Evolutionary conservation across 2,113 vertebrate species (phyloP), one percentile per base, ranked within the genome.

Genomic region (Lasiurus borealis): DNA sequence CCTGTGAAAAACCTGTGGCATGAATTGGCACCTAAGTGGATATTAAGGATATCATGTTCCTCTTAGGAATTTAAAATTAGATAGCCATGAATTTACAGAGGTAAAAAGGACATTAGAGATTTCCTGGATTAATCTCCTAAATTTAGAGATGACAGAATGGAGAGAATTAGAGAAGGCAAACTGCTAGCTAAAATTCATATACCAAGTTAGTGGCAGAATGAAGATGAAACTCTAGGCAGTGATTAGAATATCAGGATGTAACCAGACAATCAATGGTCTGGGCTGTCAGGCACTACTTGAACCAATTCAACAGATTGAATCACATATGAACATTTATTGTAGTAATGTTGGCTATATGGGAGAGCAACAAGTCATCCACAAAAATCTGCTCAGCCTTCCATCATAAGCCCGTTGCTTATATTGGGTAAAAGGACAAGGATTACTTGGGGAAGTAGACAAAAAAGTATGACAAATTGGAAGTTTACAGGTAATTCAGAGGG

Each of bases 11-110:
- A 64, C 36, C 7, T 36, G 7, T 71, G 13, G 2, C 36, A 91
- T 72, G 71, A 88, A 77, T 66, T 86, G 59, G 23, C 66, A 73
- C 11, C 6, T 52, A 80, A 83, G 29, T 90, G 59, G n/a, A 91
- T 93, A 92, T 94, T 72, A 92, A 87, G 59, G 62, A 62, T 69
- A 76, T 78, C 34, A 21, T 66, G 31, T 59, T 86, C 95, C 40
- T 87, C 14, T 92, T 90, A 84, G 21, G 50, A 81, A 90, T 6
- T 54, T 83, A 72, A 93, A 93, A 77, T 13, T 57, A 44, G 44
- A 29, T 72, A 77, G 29, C 31, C 76, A 66, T 71, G 52, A 83
- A 44, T 5, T 87, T 95, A 21, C 71, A 52, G 80, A 87, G 75
- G 50, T 90, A 10, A 91, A 91, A 92, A 81, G 59, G 81, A 87